Percentiles rank a stretch among this genome's conserved stretches.
phyloP scores from a whole-genome alignment of 2,797 vertebrate genomes.

The Selene dorsalis region DNA sequence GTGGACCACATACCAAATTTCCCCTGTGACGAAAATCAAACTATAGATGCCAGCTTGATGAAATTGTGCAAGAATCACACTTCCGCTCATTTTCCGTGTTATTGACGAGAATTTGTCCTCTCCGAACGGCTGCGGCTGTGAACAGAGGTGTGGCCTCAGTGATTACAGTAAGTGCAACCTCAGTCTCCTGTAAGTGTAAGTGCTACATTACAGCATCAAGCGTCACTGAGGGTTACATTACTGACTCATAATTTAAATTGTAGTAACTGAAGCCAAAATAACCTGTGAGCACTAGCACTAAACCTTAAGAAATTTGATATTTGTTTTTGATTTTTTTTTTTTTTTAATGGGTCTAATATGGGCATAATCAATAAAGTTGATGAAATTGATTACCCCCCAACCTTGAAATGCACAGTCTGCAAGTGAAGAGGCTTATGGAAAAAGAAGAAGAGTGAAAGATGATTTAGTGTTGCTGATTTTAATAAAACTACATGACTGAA shows the following conservation, averaged over 20 bases:
- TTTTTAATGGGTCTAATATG: no score
- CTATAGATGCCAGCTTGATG: not conserved
- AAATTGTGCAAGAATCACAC: conserved; percentile 18
- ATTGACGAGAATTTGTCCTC: conserved; percentile 7
- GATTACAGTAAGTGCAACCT: conserved; percentile 36
- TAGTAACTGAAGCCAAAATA: not conserved
- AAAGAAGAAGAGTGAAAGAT: not conserved
- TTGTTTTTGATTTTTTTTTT: no score
- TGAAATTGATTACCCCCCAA: conserved; percentile 27
- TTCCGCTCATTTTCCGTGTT: not conserved
- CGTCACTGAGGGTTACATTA: not conserved
- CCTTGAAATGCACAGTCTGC: conserved; percentile 18
- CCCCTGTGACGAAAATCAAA: conserved; percentile 19
- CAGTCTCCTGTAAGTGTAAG: conserved; percentile 1
- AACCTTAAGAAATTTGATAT: no score
- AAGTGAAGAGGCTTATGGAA: conserved; percentile 18
- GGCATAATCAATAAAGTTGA: conserved; percentile 7
- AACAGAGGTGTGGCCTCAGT: conserved; percentile 25
- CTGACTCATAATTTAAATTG: not conserved
- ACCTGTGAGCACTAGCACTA: not conserved
- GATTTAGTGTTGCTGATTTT: not conserved
- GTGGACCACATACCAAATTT: not conserved
- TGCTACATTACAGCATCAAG: not conserved
- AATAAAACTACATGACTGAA: not conserved
- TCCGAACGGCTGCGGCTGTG: conserved; percentile 7